Evolutionary conservation across 2,888 invertebrate genomes (phyloP), one percentile per base, ranked within the genome.

Genomic region (Macrosiphum euphorbiae): DNA sequence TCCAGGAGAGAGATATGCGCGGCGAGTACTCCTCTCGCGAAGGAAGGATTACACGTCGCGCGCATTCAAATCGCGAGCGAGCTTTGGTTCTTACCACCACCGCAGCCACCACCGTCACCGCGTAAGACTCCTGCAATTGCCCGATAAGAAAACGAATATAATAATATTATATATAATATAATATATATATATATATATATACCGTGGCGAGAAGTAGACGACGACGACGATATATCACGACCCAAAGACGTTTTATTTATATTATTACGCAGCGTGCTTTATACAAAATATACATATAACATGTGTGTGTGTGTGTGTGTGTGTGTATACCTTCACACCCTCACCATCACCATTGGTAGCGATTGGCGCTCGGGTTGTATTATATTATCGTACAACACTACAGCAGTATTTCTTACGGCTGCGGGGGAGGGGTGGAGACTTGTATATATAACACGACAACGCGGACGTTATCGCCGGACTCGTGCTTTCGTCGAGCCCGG

Each of bases 101-200:
- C 16, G 4, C 61, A 35, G 20, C 24, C 55, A 10, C 44, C 47
- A 11, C 16, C 52, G 28, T 52, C 50, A 52, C 16, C 41, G 41
- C 28, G 47, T 47, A 89, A 52, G 90, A 91, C 84, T 84, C 28
- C 92, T 92, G 92, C 88, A 92, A 67, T 67, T 24, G 88, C 13
- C 35, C 52, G 92, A 92, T 92, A 92, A 92, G 92, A 78, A 92
- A 92, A 92, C 88, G 88, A 85, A 85, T 35, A 44, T 44, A 85
- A 44, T 85, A 26, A 26, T 10, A 44, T 28, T 58, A 58, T 55
- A 55, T 55, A n/a, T n/a, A n/a, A n/a, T n/a, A n/a, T n/a, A n/a
- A n/a, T n/a, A n/a, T 16, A 84, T 41, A 84, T n/a, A 50, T 28
- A 26, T 47, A 50, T 28, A 47, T 47, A 86, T 47, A n/a, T n/a